Conservation (phyloP, 2,888 invertebrate species). For the Brenthis hecate region DNA sequence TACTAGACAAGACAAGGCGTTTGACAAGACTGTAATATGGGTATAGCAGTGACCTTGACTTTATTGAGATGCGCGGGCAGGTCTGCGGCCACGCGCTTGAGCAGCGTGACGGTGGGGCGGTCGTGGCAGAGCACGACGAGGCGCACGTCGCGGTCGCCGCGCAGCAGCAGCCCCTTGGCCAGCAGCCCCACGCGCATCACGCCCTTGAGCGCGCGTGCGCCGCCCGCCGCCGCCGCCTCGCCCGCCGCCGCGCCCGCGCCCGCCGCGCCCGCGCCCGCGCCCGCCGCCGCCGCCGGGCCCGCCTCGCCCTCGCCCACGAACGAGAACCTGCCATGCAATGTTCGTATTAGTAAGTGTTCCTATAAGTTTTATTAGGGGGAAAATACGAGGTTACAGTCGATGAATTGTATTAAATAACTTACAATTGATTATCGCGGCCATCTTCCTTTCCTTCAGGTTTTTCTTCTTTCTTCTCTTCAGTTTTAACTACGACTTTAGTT, state of each 20-base stretch:
- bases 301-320: constrained; percentile 67
- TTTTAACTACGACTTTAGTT: constrained; percentile 54
- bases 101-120: constrained; percentile 93
- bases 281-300: constrained; percentile 55
- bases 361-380: background rate
- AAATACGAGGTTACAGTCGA: background rate
- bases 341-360: background rate
- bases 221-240: constrained; percentile 72
- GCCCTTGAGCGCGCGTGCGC: constrained; percentile 91
- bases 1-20: too few species aligned
- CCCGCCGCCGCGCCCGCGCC: constrained; percentile 85
- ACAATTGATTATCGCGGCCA: constrained; percentile 91
- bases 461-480: constrained; percentile 67
- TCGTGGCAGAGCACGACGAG: constrained; percentile 97
- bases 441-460: constrained; percentile 86
- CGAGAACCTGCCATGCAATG: constrained; percentile 61
- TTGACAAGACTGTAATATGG: too few species aligned
- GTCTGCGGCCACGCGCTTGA: constrained; percentile 93
- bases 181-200: constrained; percentile 97
- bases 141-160: constrained; percentile 94
- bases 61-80: constrained; percentile 90
- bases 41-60: constrained; percentile 56
- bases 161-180: constrained; percentile 89
- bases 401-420: constrained; percentile 53
- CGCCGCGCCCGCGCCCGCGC: constrained; percentile 58